phyloP scores from a whole-genome alignment of 2,113 vertebrate genomes.

The Hippocampus barbouri region DNA sequence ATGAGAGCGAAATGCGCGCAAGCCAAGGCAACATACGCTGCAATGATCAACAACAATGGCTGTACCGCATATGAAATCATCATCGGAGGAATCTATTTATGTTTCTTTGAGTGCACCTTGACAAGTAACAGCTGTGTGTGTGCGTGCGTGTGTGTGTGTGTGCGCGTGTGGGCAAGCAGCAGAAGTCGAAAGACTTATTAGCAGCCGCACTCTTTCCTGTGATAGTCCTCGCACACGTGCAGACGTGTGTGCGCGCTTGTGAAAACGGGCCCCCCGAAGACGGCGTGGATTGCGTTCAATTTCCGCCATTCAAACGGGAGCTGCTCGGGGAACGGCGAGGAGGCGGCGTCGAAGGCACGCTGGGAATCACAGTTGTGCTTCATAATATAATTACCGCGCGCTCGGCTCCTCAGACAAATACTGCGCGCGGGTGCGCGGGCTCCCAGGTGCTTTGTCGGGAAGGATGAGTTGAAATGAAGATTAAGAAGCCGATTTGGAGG shows the following conservation, averaged over 20 bases:
- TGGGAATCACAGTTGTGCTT: slow-evolving; percentile 69
- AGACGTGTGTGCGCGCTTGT: slow-evolving; percentile 34
- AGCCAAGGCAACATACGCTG: too few species aligned
- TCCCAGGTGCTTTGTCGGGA: neutral
- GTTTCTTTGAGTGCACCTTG: neutral
- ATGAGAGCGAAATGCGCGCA: too few species aligned
- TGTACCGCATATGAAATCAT: neutral
- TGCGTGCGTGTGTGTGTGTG: neutral
- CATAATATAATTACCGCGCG: slow-evolving; percentile 56
- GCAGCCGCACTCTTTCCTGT: slow-evolving; percentile 23
- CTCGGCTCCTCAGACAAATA: neutral
- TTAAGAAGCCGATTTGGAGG: neutral
- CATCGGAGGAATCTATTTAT: slow-evolving; percentile 1
- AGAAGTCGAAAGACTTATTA: slow-evolving; percentile 18
- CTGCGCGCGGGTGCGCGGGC: neutral
- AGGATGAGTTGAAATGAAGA: neutral
- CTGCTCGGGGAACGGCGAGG: slow-evolving; percentile 48
- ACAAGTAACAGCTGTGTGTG: slow-evolving; percentile 1
- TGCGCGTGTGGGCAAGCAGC: neutral
- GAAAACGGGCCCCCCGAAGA: slow-evolving; percentile 53
- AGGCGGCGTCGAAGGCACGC: slow-evolving; percentile 46
- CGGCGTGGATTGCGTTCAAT: slow-evolving; percentile 63
- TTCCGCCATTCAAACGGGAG: slow-evolving; percentile 50
- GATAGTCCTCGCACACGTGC: slow-evolving; percentile 21
- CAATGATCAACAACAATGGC: slow-evolving; percentile 56